phyloP scores from a whole-genome alignment of 2,888 invertebrate species.

The Erannis defoliaria region DNA sequence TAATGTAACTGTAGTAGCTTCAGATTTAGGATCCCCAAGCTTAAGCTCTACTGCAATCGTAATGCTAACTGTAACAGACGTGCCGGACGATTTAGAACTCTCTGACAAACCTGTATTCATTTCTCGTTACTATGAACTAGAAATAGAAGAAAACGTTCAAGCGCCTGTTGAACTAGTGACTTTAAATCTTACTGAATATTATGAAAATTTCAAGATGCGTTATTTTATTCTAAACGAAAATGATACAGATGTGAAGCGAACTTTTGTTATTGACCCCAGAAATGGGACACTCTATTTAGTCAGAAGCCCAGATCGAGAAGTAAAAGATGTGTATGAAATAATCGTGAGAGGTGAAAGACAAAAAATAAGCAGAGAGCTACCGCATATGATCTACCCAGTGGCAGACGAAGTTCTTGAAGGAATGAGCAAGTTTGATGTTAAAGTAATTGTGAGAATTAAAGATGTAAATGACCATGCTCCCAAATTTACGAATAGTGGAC shows the following conservation, averaged over 20 bases:
- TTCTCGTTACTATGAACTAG: slow-evolving; percentile 92
- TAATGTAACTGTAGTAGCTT: slow-evolving; percentile 93
- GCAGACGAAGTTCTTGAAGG: slow-evolving; percentile 90
- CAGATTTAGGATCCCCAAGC: slow-evolving; percentile 94
- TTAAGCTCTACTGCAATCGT: slow-evolving; percentile 92
- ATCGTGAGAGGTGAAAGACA: slow-evolving; percentile 83
- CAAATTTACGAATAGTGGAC: slow-evolving; percentile 90
- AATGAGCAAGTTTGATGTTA: slow-evolving; percentile 92
- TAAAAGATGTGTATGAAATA: slow-evolving; percentile 88
- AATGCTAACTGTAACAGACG: slow-evolving; percentile 89
- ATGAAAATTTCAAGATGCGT: slow-evolving; percentile 88
- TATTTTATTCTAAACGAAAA: slow-evolving; percentile 89
- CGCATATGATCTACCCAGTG: slow-evolving; percentile 92
- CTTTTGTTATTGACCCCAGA: slow-evolving; percentile 91
- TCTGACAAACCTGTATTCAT: slow-evolving; percentile 86
- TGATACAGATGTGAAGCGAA: slow-evolving; percentile 85
- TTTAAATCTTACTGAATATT: slow-evolving; percentile 91
- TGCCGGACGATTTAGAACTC: slow-evolving; percentile 86
- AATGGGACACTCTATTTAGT: slow-evolving; percentile 92
- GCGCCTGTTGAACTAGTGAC: slow-evolving; percentile 92
- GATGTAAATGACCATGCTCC: slow-evolving; percentile 95
- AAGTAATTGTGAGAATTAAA: slow-evolving; percentile 91
- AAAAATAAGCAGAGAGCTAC: slow-evolving; percentile 89
- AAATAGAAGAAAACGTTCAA: slow-evolving; percentile 93
- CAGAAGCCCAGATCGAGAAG: slow-evolving; percentile 91